Percentiles rank a stretch among this genome's conserved stretches.
These are phyloP conservation scores for Linurgus olivaceus DNA, from an alignment of 2,797 vertebrate genomes.

Conservation along the genomic window DNA sequence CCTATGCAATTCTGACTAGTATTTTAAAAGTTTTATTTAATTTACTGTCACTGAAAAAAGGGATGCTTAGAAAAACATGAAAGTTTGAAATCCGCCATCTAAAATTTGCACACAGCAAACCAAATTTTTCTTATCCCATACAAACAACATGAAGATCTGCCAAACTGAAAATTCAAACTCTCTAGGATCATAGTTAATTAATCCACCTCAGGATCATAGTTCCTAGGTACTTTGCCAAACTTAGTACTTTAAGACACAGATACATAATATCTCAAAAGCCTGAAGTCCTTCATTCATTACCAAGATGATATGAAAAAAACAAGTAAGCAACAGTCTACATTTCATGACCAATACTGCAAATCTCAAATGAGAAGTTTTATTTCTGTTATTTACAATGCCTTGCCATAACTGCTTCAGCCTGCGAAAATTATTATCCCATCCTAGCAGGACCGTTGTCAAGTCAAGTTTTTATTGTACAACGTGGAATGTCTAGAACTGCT, in stretches of 20 bases:
- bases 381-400: neutral
- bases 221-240: neutral
- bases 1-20: neutral
- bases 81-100: neutral
- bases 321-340: neutral
- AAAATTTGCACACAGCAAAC: neutral
- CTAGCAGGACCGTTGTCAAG: neutral
- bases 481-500: neutral
- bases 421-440: neutral
- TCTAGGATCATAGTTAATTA: neutral
- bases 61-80: neutral
- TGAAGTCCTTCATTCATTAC: neutral
- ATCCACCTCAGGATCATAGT: neutral
- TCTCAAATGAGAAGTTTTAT: neutral
- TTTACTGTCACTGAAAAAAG: neutral
- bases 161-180: neutral
- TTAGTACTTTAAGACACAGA: neutral
- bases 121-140: neutral
- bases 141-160: neutral
- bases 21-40: neutral
- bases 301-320: neutral
- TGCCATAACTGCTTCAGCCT: neutral
- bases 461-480: neutral
- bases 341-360: neutral
- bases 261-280: neutral